phyloP scores from a whole-genome alignment of 2,797 vertebrate genomes.

The Podarcis siculus region DNA sequence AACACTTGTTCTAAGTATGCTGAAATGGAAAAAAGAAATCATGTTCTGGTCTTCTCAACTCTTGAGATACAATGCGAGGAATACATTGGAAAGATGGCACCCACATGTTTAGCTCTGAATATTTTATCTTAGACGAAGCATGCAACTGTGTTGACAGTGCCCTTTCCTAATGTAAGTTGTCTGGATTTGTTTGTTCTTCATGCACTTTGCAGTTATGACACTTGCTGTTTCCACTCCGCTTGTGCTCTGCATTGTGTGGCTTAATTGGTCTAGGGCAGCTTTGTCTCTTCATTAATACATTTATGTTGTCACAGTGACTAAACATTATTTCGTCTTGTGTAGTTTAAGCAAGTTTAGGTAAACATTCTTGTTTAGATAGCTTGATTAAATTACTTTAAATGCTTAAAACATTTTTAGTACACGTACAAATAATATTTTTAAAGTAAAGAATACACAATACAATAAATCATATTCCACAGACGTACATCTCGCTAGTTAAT shows the following conservation, averaged over 20 bases:
- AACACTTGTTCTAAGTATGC: background rate
- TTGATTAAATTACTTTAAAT: background rate
- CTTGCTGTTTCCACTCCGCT: background rate
- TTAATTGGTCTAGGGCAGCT: background rate
- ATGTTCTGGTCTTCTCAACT: slow-evolving; percentile 31
- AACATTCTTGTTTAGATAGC: background rate
- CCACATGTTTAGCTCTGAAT: slow-evolving; percentile 30
- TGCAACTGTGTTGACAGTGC: background rate
- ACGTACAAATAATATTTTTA: background rate
- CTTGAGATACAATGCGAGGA: slow-evolving; percentile 50
- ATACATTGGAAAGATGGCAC: slow-evolving; percentile 24
- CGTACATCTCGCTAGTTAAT: background rate
- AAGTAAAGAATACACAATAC: background rate
- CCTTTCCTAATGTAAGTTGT: background rate
- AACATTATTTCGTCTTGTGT: background rate
- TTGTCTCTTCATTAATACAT: background rate
- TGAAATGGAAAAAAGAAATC: slow-evolving; percentile 23
- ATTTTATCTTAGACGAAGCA: slow-evolving; percentile 51
- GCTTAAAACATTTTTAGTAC: background rate
- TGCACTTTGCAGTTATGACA: background rate
- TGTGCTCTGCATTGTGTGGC: background rate
- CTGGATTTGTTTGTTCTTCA: background rate
- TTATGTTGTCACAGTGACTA: background rate
- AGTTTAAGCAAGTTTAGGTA: background rate
- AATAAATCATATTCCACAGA: background rate